Evolutionary conservation across 1,140 invertebrate genomes (phyloP).

Genomic region (Sycophaga agraensis): DNA sequence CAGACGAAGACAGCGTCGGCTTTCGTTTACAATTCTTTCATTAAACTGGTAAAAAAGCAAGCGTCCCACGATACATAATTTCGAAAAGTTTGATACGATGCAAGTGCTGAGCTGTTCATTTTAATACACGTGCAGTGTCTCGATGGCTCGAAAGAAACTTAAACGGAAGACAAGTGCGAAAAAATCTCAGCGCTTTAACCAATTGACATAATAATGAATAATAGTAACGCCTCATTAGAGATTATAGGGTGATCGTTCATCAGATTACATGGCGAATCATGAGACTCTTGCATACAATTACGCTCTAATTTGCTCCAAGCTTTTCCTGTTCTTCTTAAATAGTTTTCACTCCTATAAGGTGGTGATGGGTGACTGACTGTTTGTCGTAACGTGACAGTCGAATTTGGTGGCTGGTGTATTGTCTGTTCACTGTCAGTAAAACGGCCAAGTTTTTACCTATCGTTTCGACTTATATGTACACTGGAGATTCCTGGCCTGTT

Average conservation of each 20-base stretch:
- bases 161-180: not conserved
- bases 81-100: not conserved
- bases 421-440: conserved; percentile 54
- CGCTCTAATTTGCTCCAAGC: no score
- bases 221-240: conserved; percentile 10
- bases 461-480: conserved; percentile 82
- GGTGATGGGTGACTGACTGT: no score
- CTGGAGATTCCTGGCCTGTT: conserved; percentile 98
- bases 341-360: not conserved
- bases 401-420: conserved; percentile 57
- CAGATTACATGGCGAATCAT: not conserved
- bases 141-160: not conserved
- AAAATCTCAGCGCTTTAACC: conserved; percentile 4
- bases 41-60: not conserved
- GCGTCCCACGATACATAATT: no score
- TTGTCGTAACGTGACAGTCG: not conserved
- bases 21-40: not conserved
- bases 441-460: conserved; percentile 43
- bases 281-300: no score
- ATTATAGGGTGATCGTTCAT: not conserved
- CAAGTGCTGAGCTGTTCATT: not conserved
- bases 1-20: not conserved
- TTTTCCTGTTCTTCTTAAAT: no score
- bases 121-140: no score
- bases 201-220: conserved; percentile 1